Base-by-base conservation (phyloP, 1,140 invertebrate genomes). In the Drosophila triauraria region DNA sequence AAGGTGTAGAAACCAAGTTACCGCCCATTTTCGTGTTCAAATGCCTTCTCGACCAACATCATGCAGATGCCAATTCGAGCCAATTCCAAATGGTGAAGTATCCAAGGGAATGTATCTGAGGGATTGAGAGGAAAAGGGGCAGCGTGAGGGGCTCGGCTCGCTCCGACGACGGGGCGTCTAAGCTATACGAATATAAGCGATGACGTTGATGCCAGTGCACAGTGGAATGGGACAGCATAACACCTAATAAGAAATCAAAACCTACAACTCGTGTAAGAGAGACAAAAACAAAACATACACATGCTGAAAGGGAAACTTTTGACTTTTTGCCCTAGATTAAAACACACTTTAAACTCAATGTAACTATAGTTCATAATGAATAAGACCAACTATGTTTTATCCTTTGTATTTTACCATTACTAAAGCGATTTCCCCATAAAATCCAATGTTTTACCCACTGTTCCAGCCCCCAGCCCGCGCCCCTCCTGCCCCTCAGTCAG, bases 1-100 rank as follows among this genome's bases (percentile, higher is more conserved):
- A 90, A 90, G 86, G 85, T 90, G 85, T 83, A 90, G 85, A 90
- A 90, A 90, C 87, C 82, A 80, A 90, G 85, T 69, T 78, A 43
- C 85, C 85, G 85, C 85, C 85, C 85, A 78, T 90, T 90, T 90
- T 90, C 62, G 78, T 85, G 81, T 82, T 75, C 70, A 65, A 67
- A 70, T 72, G 70, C 67, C 42, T 69, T 64, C 64, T 72, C 61
- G 74, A 57, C 78, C 83, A 86, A 80, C 84, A 83, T 88, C 68
- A 86, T 88, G 84, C 81, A 86, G 83, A 88, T 86, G 79, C 84
- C 84, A 90, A 79, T 87, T 87, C 71, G 72, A 80, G 81, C 77
- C 68, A 71, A 70, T 72, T 72, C 54, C 50, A 57, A 74, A 60
- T 59, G 70, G 53, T 72, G 46, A 47, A 59, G 42, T 38, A n/a